Evolutionary conservation across 2,888 invertebrate species (phyloP).

Genomic region (Drosophila kanekoi): DNA sequence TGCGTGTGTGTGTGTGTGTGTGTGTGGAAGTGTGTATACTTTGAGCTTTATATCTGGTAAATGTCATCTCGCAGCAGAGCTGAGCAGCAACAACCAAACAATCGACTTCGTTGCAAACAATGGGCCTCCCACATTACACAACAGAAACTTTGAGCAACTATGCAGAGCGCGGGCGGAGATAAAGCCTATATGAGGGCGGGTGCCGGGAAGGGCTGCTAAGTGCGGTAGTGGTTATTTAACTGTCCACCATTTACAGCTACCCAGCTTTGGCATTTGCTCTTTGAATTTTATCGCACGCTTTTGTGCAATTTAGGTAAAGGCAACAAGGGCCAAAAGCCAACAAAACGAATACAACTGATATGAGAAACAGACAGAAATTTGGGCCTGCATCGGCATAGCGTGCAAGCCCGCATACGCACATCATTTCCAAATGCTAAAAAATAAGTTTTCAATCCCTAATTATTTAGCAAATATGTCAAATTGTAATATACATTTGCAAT

Average conservation of each 20-base stretch:
- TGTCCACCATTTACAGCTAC: conserved; percentile 65
- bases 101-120: conserved; percentile 55
- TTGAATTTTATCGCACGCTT: conserved; percentile 57
- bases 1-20: conserved; percentile 14
- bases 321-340: conserved; percentile 27
- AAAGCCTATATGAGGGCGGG: conserved; percentile 8
- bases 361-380: not conserved
- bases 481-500: too few relatives aligned
- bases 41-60: conserved; percentile 79
- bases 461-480: too few relatives aligned
- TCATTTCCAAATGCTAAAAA: not conserved
- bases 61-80: conserved; percentile 74
- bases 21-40: conserved; percentile 34
- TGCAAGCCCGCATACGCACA: not conserved
- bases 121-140: conserved; percentile 48
- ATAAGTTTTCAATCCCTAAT: too few relatives aligned
- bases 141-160: conserved; percentile 67
- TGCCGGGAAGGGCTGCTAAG: not conserved
- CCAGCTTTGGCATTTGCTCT: conserved; percentile 43
- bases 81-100: conserved; percentile 50
- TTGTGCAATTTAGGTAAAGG: conserved; percentile 55
- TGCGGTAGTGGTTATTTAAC: conserved; percentile 69
- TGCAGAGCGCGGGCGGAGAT: conserved; percentile 37
- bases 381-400: not conserved
- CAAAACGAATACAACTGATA: conserved; percentile 23